These are phyloP conservation scores for Acanthaster planci DNA, from an alignment of 35 echinoderm and acorn worm genomes.

Conservation along the genomic window DNA sequence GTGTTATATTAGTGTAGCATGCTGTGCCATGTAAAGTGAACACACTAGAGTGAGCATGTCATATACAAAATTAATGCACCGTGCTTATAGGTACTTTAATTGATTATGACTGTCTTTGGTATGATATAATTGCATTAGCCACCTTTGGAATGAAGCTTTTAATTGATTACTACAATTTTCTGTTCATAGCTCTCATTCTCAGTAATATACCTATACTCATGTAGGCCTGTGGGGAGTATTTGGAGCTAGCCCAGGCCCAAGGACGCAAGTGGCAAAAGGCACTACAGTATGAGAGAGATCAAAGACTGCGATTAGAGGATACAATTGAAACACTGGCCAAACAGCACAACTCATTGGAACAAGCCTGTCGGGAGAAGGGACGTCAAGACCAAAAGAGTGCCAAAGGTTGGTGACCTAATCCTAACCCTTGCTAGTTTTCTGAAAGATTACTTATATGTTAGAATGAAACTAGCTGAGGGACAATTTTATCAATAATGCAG, in stretches of 20 bases:
- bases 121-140: no score
- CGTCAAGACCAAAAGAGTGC: constrained; percentile 45
- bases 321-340: constrained; percentile 96
- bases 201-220: background rate
- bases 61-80: no score
- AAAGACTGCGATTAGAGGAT: constrained; percentile 87
- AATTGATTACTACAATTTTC: background rate
- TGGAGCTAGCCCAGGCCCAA: constrained; percentile 79
- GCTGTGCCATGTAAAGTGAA: no score
- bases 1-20: no score
- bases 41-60: no score
- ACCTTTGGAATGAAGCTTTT: background rate
- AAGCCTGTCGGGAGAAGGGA: constrained; percentile 79
- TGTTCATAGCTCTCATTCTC: background rate
- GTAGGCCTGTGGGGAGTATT: constrained; percentile 79
- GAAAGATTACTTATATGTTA: no score
- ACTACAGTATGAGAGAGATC: constrained; percentile 79
- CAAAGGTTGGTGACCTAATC: constrained; percentile 44
- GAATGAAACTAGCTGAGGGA: no score
- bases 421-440: no score
- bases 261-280: constrained; percentile 95
- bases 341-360: constrained; percentile 89
- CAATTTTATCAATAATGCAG: no score
- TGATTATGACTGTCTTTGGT: no score
- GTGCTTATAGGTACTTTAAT: no score